A percentile compares a stretch with the other conserved stretches of the same genome.
Conservation (phyloP, 2,888 invertebrate species). For the Brenthis ino region DNA sequence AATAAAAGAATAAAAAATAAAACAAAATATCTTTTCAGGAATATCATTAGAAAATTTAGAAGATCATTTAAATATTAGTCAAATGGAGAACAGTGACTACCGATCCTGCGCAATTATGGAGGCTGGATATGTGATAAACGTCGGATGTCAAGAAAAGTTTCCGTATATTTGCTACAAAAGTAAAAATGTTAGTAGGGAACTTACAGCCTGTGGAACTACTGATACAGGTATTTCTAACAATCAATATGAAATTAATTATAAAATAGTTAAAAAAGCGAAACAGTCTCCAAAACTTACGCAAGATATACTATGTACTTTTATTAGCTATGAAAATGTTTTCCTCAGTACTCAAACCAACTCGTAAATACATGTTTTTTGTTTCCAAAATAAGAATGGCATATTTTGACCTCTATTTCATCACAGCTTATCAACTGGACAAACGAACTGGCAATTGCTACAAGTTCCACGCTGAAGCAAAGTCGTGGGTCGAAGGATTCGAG, state of each 20-base stretch:
- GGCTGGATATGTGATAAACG: constrained; percentile 34
- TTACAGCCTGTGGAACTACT: constrained; percentile 39
- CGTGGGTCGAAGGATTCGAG: constrained; percentile 23
- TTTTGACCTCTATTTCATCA: constrained; percentile 3
- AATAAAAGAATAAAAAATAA: too few species aligned
- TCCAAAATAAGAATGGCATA: too few species aligned
- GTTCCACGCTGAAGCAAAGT: constrained; percentile 10
- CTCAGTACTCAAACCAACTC: too few species aligned
- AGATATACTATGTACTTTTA: too few species aligned
- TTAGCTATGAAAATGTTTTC: too few species aligned
- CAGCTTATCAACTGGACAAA: constrained; percentile 7
- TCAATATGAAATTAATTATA: not conserved
- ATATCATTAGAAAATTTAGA: not conserved
- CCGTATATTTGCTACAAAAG: constrained; percentile 41
- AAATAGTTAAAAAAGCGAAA: too few species aligned
- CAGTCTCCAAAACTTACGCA: too few species aligned
- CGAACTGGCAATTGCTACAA: constrained; percentile 29
- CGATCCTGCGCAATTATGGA: constrained; percentile 34
- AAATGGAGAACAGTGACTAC: constrained; percentile 23
- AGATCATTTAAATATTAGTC: constrained; percentile 26
- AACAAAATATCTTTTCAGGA: not conserved
- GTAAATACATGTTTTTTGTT: too few species aligned
- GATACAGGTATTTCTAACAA: constrained; percentile 35
- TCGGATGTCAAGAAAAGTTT: constrained; percentile 36
- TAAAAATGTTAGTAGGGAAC: constrained; percentile 6